Conservation (phyloP, 1,140 invertebrate genomes). For the Diorhabda carinulata region DNA sequence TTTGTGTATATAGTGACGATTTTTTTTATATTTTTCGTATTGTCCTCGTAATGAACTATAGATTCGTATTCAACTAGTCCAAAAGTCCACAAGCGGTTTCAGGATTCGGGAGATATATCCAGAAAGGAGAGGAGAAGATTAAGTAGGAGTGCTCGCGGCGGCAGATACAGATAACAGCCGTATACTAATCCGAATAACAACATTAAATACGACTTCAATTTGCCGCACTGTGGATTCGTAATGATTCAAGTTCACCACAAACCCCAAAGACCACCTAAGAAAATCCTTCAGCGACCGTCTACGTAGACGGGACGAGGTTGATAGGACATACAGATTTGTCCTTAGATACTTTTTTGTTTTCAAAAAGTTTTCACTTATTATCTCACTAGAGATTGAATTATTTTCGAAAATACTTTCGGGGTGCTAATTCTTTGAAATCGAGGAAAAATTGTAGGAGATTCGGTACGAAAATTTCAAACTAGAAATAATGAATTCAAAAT, state of each 20-base stretch:
- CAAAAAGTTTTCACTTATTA: no score
- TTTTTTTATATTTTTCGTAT: not conserved
- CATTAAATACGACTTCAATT: conserved; percentile 51
- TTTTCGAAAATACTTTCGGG: no score
- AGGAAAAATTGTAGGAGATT: no score
- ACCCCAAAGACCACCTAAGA: conserved; percentile 36
- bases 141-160: conserved; percentile 39
- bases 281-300: conserved; percentile 26
- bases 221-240: conserved; percentile 49
- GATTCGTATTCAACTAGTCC: not conserved
- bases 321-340: no score
- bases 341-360: no score
- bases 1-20: no score
- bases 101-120: conserved; percentile 6
- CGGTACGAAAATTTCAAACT: no score
- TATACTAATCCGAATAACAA: conserved; percentile 50
- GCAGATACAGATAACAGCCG: conserved; percentile 42
- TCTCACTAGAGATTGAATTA: no score
- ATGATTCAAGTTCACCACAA: conserved; percentile 43
- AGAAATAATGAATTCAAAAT: no score
- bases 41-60: not conserved
- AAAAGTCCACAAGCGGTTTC: not conserved
- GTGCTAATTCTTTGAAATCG: no score
- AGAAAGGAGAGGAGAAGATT: conserved; percentile 31
- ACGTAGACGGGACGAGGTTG: not conserved